Evolutionary conservation across 53 echinoderm and acorn worm species (phyloP), one percentile per base, ranked within the genome.

Genomic region (Hippasteria phrygiana): DNA sequence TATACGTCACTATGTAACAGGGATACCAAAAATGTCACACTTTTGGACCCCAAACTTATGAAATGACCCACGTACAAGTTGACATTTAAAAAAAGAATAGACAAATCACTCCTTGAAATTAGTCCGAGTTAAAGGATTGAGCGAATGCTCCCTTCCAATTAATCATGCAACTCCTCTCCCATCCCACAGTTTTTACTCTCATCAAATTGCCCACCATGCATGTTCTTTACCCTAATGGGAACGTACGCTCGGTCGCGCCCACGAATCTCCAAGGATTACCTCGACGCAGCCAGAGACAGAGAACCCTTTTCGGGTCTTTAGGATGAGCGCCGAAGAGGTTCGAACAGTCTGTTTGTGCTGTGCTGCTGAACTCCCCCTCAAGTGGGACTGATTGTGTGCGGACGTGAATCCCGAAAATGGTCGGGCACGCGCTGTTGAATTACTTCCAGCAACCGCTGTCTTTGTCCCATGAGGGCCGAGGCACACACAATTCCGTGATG

Each of bases 361-460:
- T 31, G 9, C 69, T 36, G 12, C 33, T 67, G 13, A 13, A 3
- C 27, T 16, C 2, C 33, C 12, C n/a, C n/a, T n/a, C n/a, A n/a
- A n/a, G n/a, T n/a, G n/a, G n/a, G n/a, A n/a, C n/a, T n/a, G n/a
- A n/a, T n/a, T n/a, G 78, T 39, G 22, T 2, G 78, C 37, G 32
- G 36, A 62, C 42, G 41, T 14, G 31, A 48, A 51, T 31, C 24
- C 16, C 37, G 28, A 45, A 67, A 28, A 35, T 29, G 69, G 10
- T 35, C 65, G 39, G 43, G 46, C 0, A n/a, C 26, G 81, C 81
- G 24, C 43, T 4, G 43, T 31, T 40, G 43, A 66, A 64, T 65
- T 45, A 65, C 64, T 81, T 31, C 29, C 26, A 38, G 28, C 66
- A 17, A 55, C 80, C n/a, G n/a, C n/a, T n/a, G n/a, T n/a, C n/a